Evolutionary conservation across 2,113 vertebrate species (phyloP).

Genomic region (Scophthalmus maximus): DNA sequence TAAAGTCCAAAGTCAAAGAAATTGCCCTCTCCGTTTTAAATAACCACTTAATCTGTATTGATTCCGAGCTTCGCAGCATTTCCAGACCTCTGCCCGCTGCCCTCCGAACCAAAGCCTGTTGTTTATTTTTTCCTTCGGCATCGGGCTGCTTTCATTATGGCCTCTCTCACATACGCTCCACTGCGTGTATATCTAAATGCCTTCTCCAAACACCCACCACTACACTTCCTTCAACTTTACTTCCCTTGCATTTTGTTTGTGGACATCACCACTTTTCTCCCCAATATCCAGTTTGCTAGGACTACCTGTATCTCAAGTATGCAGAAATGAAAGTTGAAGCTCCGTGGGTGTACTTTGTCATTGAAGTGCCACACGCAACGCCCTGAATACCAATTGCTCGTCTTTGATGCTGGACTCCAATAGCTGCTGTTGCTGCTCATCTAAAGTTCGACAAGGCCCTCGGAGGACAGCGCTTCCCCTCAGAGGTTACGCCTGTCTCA

Average conservation of each 20-base stretch:
- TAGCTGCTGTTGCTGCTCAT: constrained; percentile 64
- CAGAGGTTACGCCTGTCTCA: constrained; percentile 67
- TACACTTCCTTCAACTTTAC: constrained; percentile 59
- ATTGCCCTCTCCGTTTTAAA: constrained; percentile 65
- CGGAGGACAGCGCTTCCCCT: constrained; percentile 56
- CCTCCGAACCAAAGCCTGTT: constrained; percentile 53
- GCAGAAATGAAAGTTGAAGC: constrained; percentile 71
- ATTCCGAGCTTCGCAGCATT: constrained; percentile 66
- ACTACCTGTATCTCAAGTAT: constrained; percentile 70
- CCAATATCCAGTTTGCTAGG: constrained; percentile 56
- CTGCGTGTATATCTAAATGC: constrained; percentile 53
- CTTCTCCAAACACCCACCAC: constrained; percentile 51
- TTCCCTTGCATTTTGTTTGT: constrained; percentile 62
- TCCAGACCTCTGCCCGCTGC: constrained; percentile 60
- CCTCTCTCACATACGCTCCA: constrained; percentile 41
- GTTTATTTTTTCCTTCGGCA: constrained; percentile 57
- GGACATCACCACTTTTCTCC: constrained; percentile 44
- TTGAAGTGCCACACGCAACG: constrained; percentile 61
- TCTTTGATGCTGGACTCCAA: constrained; percentile 72
- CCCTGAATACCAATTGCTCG: constrained; percentile 71
- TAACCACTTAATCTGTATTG: constrained; percentile 78
- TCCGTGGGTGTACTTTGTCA: constrained; percentile 70
- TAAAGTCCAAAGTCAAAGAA: constrained; percentile 72
- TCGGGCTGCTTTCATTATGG: constrained; percentile 68
- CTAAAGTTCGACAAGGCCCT: constrained; percentile 57